Conservation (phyloP, 2,113 vertebrate species). For the Rafetus swinhoei region DNA sequence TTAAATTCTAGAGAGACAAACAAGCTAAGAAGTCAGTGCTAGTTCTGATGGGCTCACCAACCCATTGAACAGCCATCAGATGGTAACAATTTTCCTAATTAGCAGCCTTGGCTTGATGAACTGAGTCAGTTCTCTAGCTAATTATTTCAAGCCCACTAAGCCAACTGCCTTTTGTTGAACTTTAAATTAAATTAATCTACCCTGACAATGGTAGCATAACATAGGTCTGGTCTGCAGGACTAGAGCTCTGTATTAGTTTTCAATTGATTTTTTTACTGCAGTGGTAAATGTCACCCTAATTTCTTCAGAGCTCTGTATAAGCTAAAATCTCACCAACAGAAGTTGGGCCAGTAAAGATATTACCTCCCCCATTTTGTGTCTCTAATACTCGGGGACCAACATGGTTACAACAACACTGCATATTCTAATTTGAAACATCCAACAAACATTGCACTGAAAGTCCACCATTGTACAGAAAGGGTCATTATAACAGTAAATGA, state of each 20-base stretch:
- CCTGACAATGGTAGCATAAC: background rate
- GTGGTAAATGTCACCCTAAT: background rate
- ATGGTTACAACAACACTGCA: too few relatives aligned
- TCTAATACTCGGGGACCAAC: too few relatives aligned
- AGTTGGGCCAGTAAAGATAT: too few relatives aligned
- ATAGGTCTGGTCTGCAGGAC: background rate
- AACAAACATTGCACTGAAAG: background rate
- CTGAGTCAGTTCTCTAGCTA: background rate
- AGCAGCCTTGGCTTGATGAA: background rate
- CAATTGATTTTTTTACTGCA: background rate
- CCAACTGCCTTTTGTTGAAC: constrained; percentile 8
- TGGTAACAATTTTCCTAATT: background rate
- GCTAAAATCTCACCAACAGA: too few relatives aligned
- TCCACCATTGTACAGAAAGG: too few relatives aligned
- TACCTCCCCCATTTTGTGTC: too few relatives aligned
- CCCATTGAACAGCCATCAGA: background rate
- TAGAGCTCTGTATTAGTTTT: background rate
- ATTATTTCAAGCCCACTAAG: constrained; percentile 13
- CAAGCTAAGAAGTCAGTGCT: background rate
- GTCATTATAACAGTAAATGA: background rate
- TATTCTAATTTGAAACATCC: background rate
- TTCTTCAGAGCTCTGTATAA: too few relatives aligned
- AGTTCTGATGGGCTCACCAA: background rate
- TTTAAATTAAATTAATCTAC: background rate
- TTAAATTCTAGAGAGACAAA: background rate